Percentiles rank a stretch among this genome's conserved stretches.
Conservation (phyloP, 2,113 vertebrate genomes). For the Ameiurus melas region DNA sequence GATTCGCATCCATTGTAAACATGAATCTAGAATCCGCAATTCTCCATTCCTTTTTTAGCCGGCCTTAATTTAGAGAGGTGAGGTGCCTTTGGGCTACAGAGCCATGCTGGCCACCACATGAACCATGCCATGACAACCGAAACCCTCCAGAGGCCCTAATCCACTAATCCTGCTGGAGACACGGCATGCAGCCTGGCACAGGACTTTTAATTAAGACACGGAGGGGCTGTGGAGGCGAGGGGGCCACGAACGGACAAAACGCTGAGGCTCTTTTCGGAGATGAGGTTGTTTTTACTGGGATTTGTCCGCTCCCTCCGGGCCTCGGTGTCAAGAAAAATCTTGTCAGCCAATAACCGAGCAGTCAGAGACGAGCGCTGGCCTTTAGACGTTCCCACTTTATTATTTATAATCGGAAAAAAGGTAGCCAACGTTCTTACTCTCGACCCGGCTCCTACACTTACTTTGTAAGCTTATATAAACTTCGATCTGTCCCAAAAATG, state of each 20-base stretch:
- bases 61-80: slow-evolving; percentile 71
- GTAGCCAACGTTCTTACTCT: background rate
- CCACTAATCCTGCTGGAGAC: slow-evolving; percentile 95
- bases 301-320: slow-evolving; percentile 35
- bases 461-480: background rate
- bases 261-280: slow-evolving; percentile 8
- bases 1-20: background rate
- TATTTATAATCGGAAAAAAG: slow-evolving; percentile 30
- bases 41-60: slow-evolving; percentile 34
- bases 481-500: background rate
- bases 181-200: slow-evolving; percentile 84
- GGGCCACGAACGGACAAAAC: slow-evolving; percentile 51
- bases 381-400: slow-evolving; percentile 2
- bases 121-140: slow-evolving; percentile 84
- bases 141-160: slow-evolving; percentile 90
- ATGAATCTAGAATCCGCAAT: slow-evolving; percentile 32
- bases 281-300: slow-evolving; percentile 33
- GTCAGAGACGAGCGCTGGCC: background rate
- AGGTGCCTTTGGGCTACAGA: slow-evolving; percentile 83
- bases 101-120: slow-evolving; percentile 85
- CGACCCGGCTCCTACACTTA: background rate
- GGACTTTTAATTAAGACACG: slow-evolving; percentile 95
- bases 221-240: slow-evolving; percentile 65
- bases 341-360: slow-evolving; percentile 38
- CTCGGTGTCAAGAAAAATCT: slow-evolving; percentile 38